Evolutionary conservation across 2,888 invertebrate species (phyloP).

Genomic region (Seladonia tumulorum): DNA sequence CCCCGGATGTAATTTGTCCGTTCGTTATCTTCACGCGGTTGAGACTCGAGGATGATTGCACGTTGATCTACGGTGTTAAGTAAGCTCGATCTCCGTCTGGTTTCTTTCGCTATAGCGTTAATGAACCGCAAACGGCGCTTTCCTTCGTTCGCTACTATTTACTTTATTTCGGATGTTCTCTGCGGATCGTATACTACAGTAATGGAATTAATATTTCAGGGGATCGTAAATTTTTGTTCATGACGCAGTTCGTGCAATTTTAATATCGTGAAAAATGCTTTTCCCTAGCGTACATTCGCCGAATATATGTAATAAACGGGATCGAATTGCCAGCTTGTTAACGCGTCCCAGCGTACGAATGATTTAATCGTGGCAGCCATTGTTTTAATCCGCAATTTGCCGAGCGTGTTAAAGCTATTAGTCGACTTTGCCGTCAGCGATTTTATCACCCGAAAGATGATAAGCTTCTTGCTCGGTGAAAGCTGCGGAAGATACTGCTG

Average conservation of each 20-base stretch:
- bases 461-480: neutral
- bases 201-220: constrained; percentile 54
- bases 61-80: constrained; percentile 63
- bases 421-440: neutral
- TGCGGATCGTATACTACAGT: neutral
- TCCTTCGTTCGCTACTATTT: constrained; percentile 20
- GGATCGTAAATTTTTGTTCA: constrained; percentile 41
- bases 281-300: neutral
- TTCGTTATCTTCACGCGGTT: constrained; percentile 74
- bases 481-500: neutral
- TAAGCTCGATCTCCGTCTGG: constrained; percentile 36
- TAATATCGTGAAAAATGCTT: constrained; percentile 54
- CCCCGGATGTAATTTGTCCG: constrained; percentile 76
- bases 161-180: constrained; percentile 6
- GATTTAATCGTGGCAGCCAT: constrained; percentile 44
- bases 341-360: constrained; percentile 23
- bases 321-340: constrained; percentile 29
- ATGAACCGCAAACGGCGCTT: constrained; percentile 29
- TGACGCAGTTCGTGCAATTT: constrained; percentile 34
- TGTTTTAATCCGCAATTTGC: constrained; percentile 39
- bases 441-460: neutral
- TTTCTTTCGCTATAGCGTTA: constrained; percentile 40
- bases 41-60: constrained; percentile 60
- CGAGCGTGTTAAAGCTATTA: constrained; percentile 38
- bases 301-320: constrained; percentile 36